phyloP scores from a whole-genome alignment of 2,113 vertebrate genomes.

The Ancistrus triradiatus region DNA sequence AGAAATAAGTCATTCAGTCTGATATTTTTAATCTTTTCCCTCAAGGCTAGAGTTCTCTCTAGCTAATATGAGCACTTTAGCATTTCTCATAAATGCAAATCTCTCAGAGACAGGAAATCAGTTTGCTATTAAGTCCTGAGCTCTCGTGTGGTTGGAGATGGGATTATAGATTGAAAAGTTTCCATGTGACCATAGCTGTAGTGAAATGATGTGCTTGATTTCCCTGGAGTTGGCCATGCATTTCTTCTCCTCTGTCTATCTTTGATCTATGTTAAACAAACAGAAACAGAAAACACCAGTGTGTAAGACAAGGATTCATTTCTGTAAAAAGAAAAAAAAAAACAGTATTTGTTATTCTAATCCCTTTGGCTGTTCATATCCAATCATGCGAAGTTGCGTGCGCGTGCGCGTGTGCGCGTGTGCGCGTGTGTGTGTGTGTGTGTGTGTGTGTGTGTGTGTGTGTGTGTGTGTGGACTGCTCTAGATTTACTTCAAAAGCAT shows the following conservation, averaged over 20 bases:
- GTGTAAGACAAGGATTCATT: too few relatives aligned
- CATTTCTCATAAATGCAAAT: not conserved
- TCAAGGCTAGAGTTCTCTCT: too few relatives aligned
- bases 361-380: conserved; percentile 28
- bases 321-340: not conserved
- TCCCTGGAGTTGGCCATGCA: conserved; percentile 6
- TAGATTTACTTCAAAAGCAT: conserved; percentile 38
- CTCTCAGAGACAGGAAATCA: conserved; percentile 26
- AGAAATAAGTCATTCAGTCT: too few relatives aligned
- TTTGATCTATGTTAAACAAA: not conserved
- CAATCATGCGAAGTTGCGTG: too few relatives aligned
- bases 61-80: too few relatives aligned
- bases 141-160: conserved; percentile 8
- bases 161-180: conserved; percentile 17
- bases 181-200: conserved; percentile 19
- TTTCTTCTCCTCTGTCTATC: not conserved
- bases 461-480: conserved; percentile 19
- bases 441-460: too few relatives aligned
- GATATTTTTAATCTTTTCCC: too few relatives aligned
- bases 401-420: too few relatives aligned
- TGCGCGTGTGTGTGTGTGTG: too few relatives aligned
- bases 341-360: conserved; percentile 1
- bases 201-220: conserved; percentile 19
- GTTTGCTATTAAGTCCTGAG: conserved; percentile 15
- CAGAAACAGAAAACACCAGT: conserved; percentile 1